Evolutionary conservation across 1,140 invertebrate species (phyloP).

Genomic region (Calephelis virginiensis): DNA sequence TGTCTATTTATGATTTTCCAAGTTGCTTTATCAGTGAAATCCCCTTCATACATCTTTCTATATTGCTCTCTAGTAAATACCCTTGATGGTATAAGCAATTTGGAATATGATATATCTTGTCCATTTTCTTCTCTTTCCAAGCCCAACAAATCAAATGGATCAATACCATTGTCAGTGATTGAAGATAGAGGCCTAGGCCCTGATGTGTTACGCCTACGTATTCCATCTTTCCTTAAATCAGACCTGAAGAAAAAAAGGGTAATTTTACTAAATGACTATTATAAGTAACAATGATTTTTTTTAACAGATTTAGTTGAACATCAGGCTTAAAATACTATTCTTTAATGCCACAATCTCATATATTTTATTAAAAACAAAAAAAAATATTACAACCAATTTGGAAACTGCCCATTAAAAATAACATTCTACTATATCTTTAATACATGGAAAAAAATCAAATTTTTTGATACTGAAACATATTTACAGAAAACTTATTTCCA

Average conservation of each 20-base stretch:
- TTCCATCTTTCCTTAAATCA: constrained; percentile 86
- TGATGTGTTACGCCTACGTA: constrained; percentile 88
- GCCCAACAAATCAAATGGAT: constrained; percentile 91
- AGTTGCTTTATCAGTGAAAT: constrained; percentile 75
- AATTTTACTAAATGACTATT: no score
- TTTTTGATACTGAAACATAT: no score
- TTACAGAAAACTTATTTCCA: no score
- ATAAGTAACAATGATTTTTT: no score
- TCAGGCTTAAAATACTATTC: no score
- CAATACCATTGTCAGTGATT: constrained; percentile 90
- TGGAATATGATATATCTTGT: constrained; percentile 91
- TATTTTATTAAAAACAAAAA: no score
- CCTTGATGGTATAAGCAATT: constrained; percentile 88
- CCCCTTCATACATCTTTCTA: constrained; percentile 77
- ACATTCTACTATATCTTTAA: no score
- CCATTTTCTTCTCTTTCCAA: constrained; percentile 91
- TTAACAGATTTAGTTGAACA: no score
- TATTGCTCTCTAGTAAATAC: constrained; percentile 78
- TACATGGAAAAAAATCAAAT: no score
- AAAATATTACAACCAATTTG: no score
- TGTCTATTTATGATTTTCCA: constrained; percentile 69
- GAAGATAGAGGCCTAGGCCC: constrained; percentile 90
- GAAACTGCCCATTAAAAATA: no score
- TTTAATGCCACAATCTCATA: no score
- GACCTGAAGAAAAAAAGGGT: constrained; percentile 73